Evolutionary conservation across 2,888 invertebrate genomes (phyloP), one percentile per base, ranked within the genome.

Genomic region (Plebejus argus): DNA sequence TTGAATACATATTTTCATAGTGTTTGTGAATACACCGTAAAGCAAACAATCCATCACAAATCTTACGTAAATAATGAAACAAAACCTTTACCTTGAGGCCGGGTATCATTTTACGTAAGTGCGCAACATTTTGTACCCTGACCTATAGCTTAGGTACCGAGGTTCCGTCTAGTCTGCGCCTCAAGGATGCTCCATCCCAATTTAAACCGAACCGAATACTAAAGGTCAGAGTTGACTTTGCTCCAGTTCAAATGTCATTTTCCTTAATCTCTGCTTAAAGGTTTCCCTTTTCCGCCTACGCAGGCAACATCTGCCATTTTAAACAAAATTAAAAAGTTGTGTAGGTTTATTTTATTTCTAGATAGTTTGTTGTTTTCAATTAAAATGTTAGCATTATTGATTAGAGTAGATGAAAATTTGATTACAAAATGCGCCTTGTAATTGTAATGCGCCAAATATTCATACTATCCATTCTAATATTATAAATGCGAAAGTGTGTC

Each of bases 71-170:
- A 18, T 74, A 49, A 28, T 53, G 74, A 15, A 53, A 74, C 53
- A 74, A 74, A 74, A 28, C 74, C 74, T 74, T 74, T 2, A 74
- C 74, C 74, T 74, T 74, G 74, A 1, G n/a, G 45, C 45, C 18
- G 53, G 28, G 74, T 74, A 74, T 23, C 18, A 74, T 53, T 74
- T 49, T 49, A 74, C 23, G 18, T 49, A 53, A 28, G 23, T 74
- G 74, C 74, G 74, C 74, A 74, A 74, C 74, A 74, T 28, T 53
- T 74, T 49, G 7, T 23, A 23, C 28, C 74, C 53, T 18, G 53
- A 53, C 74, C 74, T 72, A 72, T 49, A 20, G 23, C 35, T 71
- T 66, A 33, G 66, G 15, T 66, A 15, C 66, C 66, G 7, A 66
- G 66, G 28, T 66, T 66, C 66, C 66, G 15, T 66, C 66, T 66